Base-by-base conservation (phyloP, 2,113 vertebrate species). In the Phaethon lepturus region DNA sequence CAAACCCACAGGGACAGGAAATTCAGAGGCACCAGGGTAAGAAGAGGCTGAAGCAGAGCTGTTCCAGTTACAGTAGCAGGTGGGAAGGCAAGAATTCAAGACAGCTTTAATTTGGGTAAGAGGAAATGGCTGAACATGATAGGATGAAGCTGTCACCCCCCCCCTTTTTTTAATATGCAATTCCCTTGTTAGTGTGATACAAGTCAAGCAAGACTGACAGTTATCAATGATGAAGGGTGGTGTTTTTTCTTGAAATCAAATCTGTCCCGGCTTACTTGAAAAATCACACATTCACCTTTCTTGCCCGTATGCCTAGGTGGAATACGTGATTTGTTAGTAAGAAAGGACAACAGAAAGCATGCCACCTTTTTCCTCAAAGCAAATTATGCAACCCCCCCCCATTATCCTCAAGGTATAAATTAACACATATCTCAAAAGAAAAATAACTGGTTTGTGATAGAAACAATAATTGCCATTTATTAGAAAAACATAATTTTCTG, bases 1-100 rank as follows among this genome's bases (percentile, higher is more conserved):
- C 82, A 96, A 93, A 94, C 85, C 92, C 96, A 93, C 92, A 88
- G 82, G 93, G 93, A 96, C 85, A 90, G 88, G 75, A 96, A 96
- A 97, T 93, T 80, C 86, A 83, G 95, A 94, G 90, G 77, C 78
- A 90, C 28, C 59, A 95, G 62, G 53, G 78, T 88, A 96, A 91
- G 78, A 71, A 94, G 38, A 90, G 87, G 92, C 95, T 93, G 93
- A 79, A 88, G 77, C 62, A 82, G 93, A 95, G 60, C 86, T 96
- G 92, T 94, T 95, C 62, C 71, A 87, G 85, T 96, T 96, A 90
- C 93, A 82, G 93, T 53, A 91, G 91, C 95, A 96, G 80, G 96
- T 96, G 94, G 89, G 83, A 97, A 94, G 64, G 89, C 68, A 96
- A 86, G 86, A 87, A 60, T 94, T 95, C 88, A 88, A 88, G 96